A percentile compares a stretch with the other conserved stretches of the same genome.
These are phyloP conservation scores for Glaucopsyche alexis DNA, from an alignment of 2,888 invertebrate species.

Conservation along the genomic window DNA sequence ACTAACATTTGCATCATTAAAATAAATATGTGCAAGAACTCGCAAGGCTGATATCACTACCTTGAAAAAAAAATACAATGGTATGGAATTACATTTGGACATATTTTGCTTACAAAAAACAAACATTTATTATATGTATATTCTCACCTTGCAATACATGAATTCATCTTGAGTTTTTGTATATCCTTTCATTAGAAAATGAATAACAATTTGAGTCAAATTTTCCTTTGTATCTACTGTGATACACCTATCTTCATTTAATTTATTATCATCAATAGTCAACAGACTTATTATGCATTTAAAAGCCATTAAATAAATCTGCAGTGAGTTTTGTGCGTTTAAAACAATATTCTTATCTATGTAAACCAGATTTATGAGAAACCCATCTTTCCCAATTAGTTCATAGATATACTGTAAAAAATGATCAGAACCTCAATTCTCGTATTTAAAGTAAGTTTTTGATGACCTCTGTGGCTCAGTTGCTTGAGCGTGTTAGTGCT, in stretches of 20 bases:
- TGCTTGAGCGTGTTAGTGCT: no score
- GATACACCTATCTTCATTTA: constrained; percentile 39
- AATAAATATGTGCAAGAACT: constrained; percentile 65
- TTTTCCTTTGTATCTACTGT: constrained; percentile 54
- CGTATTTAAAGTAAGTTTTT: no score
- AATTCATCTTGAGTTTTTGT: constrained; percentile 64
- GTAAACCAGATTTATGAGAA: constrained; percentile 57
- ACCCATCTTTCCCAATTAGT: constrained; percentile 60
- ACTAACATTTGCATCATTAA: constrained; percentile 55
- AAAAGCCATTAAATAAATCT: constrained; percentile 56
- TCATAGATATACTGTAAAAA: constrained; percentile 60
- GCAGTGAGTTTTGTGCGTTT: constrained; percentile 51
- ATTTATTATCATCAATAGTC: constrained; percentile 51
- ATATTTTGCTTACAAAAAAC: no score
- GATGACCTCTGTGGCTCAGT: no score
- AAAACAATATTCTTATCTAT: constrained; percentile 44
- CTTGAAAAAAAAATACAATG: constrained; percentile 52
- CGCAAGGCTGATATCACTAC: constrained; percentile 70
- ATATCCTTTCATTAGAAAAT: constrained; percentile 60
- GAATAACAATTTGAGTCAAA: constrained; percentile 61
- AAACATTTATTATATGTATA: no score
- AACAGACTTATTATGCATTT: constrained; percentile 60
- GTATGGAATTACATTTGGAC: no score
- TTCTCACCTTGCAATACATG: constrained; percentile 71
- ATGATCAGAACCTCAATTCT: no score